phyloP scores from a whole-genome alignment of 2,797 vertebrate species.

The Enteromius fasciolatus region DNA sequence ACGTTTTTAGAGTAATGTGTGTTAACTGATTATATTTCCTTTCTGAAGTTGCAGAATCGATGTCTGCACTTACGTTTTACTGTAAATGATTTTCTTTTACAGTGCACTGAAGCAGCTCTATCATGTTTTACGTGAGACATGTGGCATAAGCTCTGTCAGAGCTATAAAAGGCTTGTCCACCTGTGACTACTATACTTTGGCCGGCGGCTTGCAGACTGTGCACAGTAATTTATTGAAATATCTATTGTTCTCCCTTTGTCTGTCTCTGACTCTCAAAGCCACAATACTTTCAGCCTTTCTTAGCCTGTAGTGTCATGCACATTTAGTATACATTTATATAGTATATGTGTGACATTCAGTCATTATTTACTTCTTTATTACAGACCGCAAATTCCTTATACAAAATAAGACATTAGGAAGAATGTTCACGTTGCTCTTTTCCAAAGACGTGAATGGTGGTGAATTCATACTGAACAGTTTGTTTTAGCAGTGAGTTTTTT shows the following conservation, averaged over 20 bases:
- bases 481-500: slow-evolving; percentile 12
- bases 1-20: neutral
- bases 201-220: neutral
- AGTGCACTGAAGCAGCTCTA: neutral
- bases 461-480: neutral
- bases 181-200: neutral
- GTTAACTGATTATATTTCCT: neutral
- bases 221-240: neutral
- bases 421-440: neutral
- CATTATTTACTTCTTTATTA: neutral
- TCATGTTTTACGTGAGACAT: neutral
- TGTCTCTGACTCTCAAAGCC: slow-evolving; percentile 55
- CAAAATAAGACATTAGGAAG: neutral
- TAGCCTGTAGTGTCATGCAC: neutral
- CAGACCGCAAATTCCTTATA: neutral
- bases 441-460: neutral
- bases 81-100: neutral
- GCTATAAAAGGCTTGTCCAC: neutral
- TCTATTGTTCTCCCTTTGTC: slow-evolving; percentile 14
- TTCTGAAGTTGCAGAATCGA: neutral
- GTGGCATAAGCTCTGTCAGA: neutral
- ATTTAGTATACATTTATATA: too few species aligned
- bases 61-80: neutral
- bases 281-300: slow-evolving; percentile 8
- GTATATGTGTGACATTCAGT: neutral